phyloP scores from a whole-genome alignment of 37 sponge, comb jelly and placozoan genomes.

The Dysidea cf. avara region DNA sequence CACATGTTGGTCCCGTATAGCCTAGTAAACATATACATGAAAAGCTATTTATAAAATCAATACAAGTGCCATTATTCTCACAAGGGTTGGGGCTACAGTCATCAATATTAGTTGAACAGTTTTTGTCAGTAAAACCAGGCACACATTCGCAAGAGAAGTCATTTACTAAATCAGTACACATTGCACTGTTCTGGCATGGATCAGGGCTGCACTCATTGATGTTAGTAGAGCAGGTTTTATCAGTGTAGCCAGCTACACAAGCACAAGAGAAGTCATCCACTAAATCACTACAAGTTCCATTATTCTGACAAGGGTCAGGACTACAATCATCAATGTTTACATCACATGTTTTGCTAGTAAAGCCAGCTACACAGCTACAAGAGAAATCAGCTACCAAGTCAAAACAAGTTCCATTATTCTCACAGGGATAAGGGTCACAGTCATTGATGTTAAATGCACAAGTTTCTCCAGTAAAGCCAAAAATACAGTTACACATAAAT shows the following conservation, averaged over 20 bases:
- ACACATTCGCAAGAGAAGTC: no score
- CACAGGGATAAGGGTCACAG: slow-evolving; percentile 20
- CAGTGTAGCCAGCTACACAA: slow-evolving; percentile 60
- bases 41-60: no score
- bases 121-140: no score
- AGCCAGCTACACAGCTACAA: no score
- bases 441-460: slow-evolving; percentile 34
- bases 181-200: slow-evolving; percentile 37
- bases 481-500: slow-evolving; percentile 37
- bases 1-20: no score
- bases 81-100: slow-evolving; percentile 25
- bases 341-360: slow-evolving; percentile 17
- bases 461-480: slow-evolving; percentile 22
- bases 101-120: slow-evolving; percentile 18
- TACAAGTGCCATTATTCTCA: slow-evolving; percentile 21
- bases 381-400: slow-evolving; percentile 27
- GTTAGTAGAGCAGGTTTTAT: background rate
- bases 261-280: slow-evolving; percentile 35
- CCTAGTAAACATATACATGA: no score
- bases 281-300: slow-evolving; percentile 23
- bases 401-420: slow-evolving; percentile 40
- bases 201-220: no score
- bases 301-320: slow-evolving; percentile 33
- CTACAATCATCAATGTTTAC: slow-evolving; percentile 25
- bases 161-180: slow-evolving; percentile 38